phyloP scores from a whole-genome alignment of 2,113 vertebrate genomes.

The Tragelaphus strepsiceros region DNA sequence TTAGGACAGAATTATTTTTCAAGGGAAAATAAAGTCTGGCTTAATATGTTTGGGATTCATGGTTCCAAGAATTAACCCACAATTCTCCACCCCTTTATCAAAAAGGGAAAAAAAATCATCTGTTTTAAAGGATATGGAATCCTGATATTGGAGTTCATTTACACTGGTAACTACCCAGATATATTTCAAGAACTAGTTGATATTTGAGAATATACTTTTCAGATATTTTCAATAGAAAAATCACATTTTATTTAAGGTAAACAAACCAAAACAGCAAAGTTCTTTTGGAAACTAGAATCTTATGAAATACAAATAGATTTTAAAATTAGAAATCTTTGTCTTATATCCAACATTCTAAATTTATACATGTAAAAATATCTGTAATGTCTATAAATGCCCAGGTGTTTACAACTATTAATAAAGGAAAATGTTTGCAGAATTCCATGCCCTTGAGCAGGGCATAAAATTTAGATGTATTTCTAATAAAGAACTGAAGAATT shows the following conservation, averaged over 20 bases:
- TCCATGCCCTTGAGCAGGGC: neutral
- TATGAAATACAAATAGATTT: conserved; percentile 31
- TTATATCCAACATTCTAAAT: conserved; percentile 42
- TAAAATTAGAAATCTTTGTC: conserved; percentile 46
- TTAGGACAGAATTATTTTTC: conserved; percentile 36
- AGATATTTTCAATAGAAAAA: conserved; percentile 29
- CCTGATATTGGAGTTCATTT: conserved; percentile 27
- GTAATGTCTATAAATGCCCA: conserved; percentile 58
- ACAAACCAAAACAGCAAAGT: conserved; percentile 1
- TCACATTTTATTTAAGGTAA: conserved; percentile 23
- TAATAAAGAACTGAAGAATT: conserved; percentile 50
- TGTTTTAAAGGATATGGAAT: conserved; percentile 15
- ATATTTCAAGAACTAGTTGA: conserved; percentile 33
- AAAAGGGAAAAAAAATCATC: neutral
- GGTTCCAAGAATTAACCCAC: neutral
- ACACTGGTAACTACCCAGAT: neutral
- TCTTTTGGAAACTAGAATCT: neutral
- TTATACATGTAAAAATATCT: conserved; percentile 50
- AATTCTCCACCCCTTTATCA: conserved; percentile 11
- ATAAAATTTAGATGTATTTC: conserved; percentile 56
- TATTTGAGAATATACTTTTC: conserved; percentile 8
- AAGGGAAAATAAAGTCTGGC: conserved; percentile 27
- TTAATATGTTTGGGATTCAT: conserved; percentile 8
- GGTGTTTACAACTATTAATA: conserved; percentile 65
- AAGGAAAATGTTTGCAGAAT: conserved; percentile 57